Evolutionary conservation across 2,113 vertebrate species (phyloP).

Genomic region (Columba livia): DNA sequence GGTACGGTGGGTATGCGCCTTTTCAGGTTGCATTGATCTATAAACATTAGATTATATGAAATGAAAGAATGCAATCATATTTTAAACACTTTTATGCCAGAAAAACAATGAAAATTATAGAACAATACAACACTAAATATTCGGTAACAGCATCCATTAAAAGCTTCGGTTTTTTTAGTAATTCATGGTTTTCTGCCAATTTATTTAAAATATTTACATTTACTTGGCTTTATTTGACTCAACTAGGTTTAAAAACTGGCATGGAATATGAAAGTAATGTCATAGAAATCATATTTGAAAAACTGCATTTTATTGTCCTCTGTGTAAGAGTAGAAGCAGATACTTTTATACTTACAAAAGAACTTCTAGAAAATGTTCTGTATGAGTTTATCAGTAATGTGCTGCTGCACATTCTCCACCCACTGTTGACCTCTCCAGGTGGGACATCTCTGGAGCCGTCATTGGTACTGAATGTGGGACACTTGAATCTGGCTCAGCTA

Average conservation of each 20-base stretch:
- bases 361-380: not conserved
- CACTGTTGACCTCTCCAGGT: slow-evolving; percentile 68
- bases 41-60: not conserved
- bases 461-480: slow-evolving; percentile 90
- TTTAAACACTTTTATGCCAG: not conserved
- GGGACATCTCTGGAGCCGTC: slow-evolving; percentile 89
- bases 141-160: not conserved
- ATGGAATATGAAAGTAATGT: not conserved
- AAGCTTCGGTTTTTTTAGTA: not conserved
- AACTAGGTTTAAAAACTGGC: not conserved
- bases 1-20: not conserved
- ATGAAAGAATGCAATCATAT: not conserved
- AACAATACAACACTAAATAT: not conserved
- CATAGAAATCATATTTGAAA: not conserved
- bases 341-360: not conserved
- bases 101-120: not conserved
- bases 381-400: not conserved
- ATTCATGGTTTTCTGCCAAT: not conserved
- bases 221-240: not conserved
- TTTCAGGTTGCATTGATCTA: slow-evolving; percentile 19
- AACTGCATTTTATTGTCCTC: not conserved
- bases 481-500: slow-evolving; percentile 88
- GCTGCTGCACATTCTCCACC: not conserved
- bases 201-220: not conserved
- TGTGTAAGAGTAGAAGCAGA: not conserved